phyloP scores from a whole-genome alignment of 2,888 invertebrate genomes.

The Morpho deidamia region DNA sequence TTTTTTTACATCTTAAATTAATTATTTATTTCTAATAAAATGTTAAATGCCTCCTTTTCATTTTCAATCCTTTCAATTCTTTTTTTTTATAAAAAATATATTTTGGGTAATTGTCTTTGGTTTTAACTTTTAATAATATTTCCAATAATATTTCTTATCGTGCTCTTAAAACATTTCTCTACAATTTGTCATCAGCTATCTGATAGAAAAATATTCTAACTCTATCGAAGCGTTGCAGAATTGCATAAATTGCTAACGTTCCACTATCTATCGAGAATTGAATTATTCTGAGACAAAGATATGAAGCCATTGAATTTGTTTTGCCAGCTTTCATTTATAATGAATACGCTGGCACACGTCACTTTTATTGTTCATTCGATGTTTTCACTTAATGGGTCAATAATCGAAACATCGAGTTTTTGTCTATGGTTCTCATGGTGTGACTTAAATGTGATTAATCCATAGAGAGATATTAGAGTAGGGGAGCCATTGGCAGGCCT shows the following conservation, averaged over 20 bases:
- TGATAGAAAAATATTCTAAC: constrained; percentile 46
- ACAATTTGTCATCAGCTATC: constrained; percentile 28
- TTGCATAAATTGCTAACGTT: constrained; percentile 47
- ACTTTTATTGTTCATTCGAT: constrained; percentile 42
- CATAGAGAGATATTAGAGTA: no score
- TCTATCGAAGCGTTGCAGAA: constrained; percentile 59
- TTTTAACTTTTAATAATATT: not conserved
- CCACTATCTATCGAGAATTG: constrained; percentile 39
- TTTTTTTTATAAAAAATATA: no score
- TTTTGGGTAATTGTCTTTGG: not conserved
- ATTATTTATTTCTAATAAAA: no score
- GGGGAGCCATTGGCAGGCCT: no score
- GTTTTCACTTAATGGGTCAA: constrained; percentile 26
- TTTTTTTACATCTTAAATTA: no score
- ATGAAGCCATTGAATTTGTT: constrained; percentile 50
- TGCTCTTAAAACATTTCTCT: constrained; percentile 40
- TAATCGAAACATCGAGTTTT: constrained; percentile 3
- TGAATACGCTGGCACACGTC: constrained; percentile 43
- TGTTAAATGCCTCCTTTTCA: no score
- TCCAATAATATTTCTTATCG: constrained; percentile 5
- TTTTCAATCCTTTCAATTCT: no score
- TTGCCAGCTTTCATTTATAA: constrained; percentile 54
- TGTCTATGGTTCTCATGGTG: not conserved
- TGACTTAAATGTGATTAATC: not conserved
- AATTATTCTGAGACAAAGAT: constrained; percentile 46